Conservation (phyloP, 2,113 vertebrate species). For the Dicrurus megarhynchus region DNA sequence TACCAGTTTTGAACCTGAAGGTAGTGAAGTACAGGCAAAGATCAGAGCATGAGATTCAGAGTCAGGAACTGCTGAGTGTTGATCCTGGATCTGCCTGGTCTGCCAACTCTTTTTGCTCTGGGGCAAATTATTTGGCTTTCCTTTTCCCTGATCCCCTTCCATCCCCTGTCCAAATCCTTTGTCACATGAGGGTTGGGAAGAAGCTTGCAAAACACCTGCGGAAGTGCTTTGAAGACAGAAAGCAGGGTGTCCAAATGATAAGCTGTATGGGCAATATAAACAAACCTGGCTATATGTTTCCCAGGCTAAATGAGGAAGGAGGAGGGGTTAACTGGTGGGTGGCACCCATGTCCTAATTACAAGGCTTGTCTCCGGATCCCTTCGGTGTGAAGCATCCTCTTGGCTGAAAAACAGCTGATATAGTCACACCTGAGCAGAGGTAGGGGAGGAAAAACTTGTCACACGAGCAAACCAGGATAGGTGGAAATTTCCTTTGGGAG, state of each 20-base stretch:
- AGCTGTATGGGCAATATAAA: not conserved
- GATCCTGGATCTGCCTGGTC: not conserved
- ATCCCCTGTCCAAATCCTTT: not conserved
- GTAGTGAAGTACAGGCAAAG: not conserved
- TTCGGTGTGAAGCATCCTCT: not conserved
- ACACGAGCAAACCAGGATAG: not conserved
- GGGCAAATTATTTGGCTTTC: not conserved
- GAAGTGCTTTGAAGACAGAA: not conserved
- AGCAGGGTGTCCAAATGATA: not conserved
- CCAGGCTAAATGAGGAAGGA: not conserved
- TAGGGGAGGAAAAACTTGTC: not conserved
- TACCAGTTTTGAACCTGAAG: not conserved
- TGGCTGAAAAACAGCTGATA: conserved; percentile 11
- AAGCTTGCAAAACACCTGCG: not conserved
- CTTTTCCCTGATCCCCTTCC: not conserved
- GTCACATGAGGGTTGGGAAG: not conserved
- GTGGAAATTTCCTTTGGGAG: not conserved
- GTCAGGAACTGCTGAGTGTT: not conserved
- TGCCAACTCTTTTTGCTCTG: not conserved
- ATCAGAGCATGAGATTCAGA: not conserved
- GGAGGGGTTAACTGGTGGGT: not conserved
- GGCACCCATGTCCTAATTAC: not conserved
- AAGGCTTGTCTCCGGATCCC: not conserved
- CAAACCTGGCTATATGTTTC: not conserved
- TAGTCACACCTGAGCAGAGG: not conserved